Evolutionary conservation across 2,113 vertebrate species (phyloP), one percentile per base, ranked within the genome.

Genomic region (Menidia beryllina): DNA sequence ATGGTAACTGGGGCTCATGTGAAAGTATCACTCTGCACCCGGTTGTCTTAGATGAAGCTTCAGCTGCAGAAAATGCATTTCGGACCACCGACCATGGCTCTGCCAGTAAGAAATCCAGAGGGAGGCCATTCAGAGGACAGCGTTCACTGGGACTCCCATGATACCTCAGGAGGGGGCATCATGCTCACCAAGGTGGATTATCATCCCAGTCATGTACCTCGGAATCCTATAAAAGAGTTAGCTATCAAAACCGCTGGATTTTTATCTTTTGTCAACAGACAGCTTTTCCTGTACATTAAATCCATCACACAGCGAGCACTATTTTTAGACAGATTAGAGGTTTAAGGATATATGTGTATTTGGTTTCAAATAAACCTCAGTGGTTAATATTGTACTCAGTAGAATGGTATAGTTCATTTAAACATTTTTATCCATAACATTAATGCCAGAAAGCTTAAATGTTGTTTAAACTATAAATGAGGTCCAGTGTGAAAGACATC

Each of bases 21-120:
- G 36, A 38, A 45, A 53, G 15, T 23, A 24, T 23, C 2, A 0
- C 17, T 9, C 27, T 25, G 23, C 75, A 3, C 45, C 82, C 15
- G 81, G 30, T 24, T 69, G 17, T 80, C 15, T 51, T 36, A 99
- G 97, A 13, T 95, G 68, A 97, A 97, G 77, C 94, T 99, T 14
- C 91, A 90, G 72, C 95, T 94, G 70, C 95, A 97, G 84, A 96
- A 96, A 55, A 91, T 97, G 92, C 96, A 95, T 89, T 43, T 96
- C 74, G 94, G 95, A 5, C 95, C 93, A 0, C 95, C 94, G 41
- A 92, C 93, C 0, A 82, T 91, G 73, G 85, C 91, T 54, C 65
- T 92, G 55, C 86, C 93, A 15, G 57, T 83, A 78, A 96, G 93
- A 81, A 89, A 87, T 57, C 80, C 82, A 12, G 94, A 94, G 17